Base-by-base conservation (phyloP, 2,797 vertebrate species). In the Prionace glauca region DNA sequence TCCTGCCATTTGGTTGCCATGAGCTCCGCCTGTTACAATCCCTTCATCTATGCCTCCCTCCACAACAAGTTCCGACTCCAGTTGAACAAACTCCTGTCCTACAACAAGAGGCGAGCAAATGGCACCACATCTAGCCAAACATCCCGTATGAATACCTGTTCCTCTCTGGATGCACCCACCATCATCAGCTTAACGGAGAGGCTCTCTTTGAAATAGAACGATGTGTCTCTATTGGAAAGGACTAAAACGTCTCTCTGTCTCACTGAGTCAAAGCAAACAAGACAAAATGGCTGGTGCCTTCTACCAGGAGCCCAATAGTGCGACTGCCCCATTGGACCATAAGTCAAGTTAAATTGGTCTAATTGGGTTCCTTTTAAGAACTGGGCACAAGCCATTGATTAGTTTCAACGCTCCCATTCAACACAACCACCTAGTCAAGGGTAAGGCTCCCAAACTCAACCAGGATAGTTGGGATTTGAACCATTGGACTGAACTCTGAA, bases 1-100 rank as follows among this genome's bases (percentile, higher is more conserved):
- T 98, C 98, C 0, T 98, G 98, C 95, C 98, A 99, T 97, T 97
- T 98, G 96, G 95, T 98, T 0, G 98, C 98, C 95, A 99, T 99
- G 98, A 98, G 98, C 97, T 99, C 98, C 0, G 96, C 98, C 74
- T 99, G 98, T 97, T 99, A 98, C 97, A 99, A 99, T 97, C 98
- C 98, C 0, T 99, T 99, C 95, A 98, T 99, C 96, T 99, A 99
- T 0, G 98, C 98, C 86, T 98, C 98, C 0, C 96, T 99, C 74
- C 98, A 99, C 0, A 91, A 98, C 96, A 99, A 98, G 97, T 98
- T 98, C 96, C 96, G 98, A 96, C 97, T 98, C 96, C 98, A 97
- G 96, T 96, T 98, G 96, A 98, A 97, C 95, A 97, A 96, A 88
- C 97, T 96, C 96, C 96, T 98, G 94, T 96, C 97, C 96, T 96